Evolutionary conservation across 2,888 invertebrate species (phyloP).

Genomic region (Flexamia atlantica): DNA sequence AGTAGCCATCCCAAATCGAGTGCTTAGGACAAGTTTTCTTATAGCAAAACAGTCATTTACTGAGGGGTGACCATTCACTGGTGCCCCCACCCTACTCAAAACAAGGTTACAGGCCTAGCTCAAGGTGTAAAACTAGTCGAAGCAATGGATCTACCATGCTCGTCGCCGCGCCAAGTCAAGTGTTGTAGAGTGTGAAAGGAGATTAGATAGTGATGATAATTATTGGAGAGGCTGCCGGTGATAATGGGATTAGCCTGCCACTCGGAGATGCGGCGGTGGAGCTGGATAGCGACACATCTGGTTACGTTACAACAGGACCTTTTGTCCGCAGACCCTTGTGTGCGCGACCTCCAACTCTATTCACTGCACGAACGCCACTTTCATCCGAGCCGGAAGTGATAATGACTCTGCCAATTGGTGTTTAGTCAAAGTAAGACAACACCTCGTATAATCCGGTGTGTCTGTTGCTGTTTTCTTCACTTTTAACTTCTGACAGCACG

Average conservation of each 20-base stretch:
- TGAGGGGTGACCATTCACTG: no score
- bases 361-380: background rate
- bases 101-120: background rate
- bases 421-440: background rate
- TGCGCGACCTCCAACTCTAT: conserved; percentile 24
- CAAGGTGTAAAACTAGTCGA: background rate
- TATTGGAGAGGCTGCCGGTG: background rate
- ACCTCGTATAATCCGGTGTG: no score
- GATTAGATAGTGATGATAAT: conserved; percentile 11
- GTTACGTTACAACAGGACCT: conserved; percentile 8
- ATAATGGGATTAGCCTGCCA: background rate
- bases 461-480: no score
- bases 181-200: background rate
- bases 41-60: no score
- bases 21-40: no score
- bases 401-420: background rate
- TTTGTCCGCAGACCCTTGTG: conserved; percentile 23
- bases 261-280: background rate
- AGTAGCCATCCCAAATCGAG: no score
- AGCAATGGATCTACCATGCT: background rate
- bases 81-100: no score
- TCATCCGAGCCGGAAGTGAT: background rate
- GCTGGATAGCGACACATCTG: background rate
- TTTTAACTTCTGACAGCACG: no score
- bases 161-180: background rate